These are phyloP conservation scores for Cryptus viduatorius DNA, from an alignment of 2,888 invertebrate species.

Conservation along the genomic window DNA sequence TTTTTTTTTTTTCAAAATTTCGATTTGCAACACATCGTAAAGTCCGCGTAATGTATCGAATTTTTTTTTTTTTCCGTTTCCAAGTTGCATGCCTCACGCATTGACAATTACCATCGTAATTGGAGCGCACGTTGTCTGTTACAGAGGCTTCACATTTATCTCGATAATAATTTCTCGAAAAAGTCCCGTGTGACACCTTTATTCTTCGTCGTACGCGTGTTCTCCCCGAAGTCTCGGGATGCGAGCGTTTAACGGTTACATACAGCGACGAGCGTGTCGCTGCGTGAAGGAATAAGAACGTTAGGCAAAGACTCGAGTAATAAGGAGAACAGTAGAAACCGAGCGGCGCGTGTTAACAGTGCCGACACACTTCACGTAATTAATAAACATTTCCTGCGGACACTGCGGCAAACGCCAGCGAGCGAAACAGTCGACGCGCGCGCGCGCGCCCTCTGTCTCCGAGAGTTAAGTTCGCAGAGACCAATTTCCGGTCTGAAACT, in stretches of 20 bases:
- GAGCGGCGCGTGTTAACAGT: conserved; percentile 54
- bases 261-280: conserved; percentile 60
- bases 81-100: not conserved
- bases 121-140: not conserved
- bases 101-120: conserved; percentile 34
- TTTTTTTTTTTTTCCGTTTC: not conserved
- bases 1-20: too few species aligned
- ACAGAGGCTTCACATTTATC: conserved; percentile 15
- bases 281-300: conserved; percentile 17
- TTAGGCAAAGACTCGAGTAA: conserved; percentile 19
- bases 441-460: conserved; percentile 1
- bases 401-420: conserved; percentile 31
- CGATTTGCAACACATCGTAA: too few species aligned
- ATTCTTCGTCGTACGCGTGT: conserved; percentile 17
- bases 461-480: not conserved
- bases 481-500: conserved; percentile 49
- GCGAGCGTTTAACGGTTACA: conserved; percentile 55
- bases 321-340: conserved; percentile 7
- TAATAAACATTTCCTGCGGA: conserved; percentile 70
- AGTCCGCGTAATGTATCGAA: not conserved
- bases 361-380: conserved; percentile 64
- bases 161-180: conserved; percentile 30
- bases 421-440: conserved; percentile 5
- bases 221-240: not conserved
- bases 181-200: conserved; percentile 19